These are phyloP conservation scores for Grus americana DNA, from an alignment of 2,113 vertebrate species.

Conservation along the genomic window DNA sequence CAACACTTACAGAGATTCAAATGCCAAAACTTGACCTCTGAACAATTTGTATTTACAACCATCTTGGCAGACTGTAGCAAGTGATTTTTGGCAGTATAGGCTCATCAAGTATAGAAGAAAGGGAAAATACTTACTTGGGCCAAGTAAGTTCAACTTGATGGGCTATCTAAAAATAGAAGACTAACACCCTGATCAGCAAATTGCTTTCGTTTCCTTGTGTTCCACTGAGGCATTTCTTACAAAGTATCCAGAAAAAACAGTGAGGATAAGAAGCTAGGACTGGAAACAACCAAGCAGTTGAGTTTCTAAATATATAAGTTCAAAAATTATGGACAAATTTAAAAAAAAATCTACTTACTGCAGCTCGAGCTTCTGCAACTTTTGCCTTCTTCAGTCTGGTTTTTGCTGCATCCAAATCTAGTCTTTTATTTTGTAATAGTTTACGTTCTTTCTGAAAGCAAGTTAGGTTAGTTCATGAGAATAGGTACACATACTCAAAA, in stretches of 20 bases:
- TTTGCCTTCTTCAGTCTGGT: constrained; percentile 95
- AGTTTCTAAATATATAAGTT: neutral
- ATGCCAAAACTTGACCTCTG: neutral
- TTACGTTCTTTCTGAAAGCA: constrained; percentile 92
- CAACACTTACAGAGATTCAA: neutral
- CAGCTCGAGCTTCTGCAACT: constrained; percentile 88
- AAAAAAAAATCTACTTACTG: constrained; percentile 77
- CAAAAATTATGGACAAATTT: neutral
- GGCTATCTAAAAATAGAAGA: neutral
- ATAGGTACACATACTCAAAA: neutral
- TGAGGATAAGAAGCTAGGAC: neutral
- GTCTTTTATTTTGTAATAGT: constrained; percentile 92
- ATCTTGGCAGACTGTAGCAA: neutral
- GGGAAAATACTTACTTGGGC: neutral
- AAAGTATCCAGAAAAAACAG: neutral
- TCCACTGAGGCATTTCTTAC: neutral
- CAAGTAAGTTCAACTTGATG: neutral
- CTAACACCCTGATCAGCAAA: neutral
- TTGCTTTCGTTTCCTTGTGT: neutral
- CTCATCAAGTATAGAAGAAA: neutral
- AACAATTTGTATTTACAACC: neutral
- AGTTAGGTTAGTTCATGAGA: neutral
- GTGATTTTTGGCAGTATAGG: neutral
- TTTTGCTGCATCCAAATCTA: constrained; percentile 98
- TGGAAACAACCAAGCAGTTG: neutral